Evolutionary conservation across 2,797 vertebrate species (phyloP), one percentile per base, ranked within the genome.

Genomic region (Pogonophryne albipinna): DNA sequence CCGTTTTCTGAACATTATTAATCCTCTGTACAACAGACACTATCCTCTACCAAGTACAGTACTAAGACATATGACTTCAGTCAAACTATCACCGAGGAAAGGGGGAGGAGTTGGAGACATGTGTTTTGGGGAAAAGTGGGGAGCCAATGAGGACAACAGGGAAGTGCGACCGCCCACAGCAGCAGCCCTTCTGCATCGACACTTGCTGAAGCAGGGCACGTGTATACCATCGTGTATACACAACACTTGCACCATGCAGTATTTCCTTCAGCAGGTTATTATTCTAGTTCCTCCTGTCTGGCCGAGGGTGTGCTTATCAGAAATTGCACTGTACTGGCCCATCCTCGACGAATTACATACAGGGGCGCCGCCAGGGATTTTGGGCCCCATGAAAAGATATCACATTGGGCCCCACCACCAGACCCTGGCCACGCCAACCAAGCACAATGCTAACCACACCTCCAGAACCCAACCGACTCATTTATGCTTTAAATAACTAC

Each of bases 61-160:
- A 63, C 55, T 14, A 41, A 69, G 6, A 71, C 74, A 19, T 87
- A 31, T 83, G 80, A 84, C 76, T 82, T 13, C 0, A 51, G 71
- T 74, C 66, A 78, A 86, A 83, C 82, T 78, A 79, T 61, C 55
- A 19, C 61, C 4, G 56, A 60, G 44, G 17, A n/a, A 83, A 56
- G 12, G 58, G 66, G 91, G 87, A 59, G 89, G 86, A 76, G 79
- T 3, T 64, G 58, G 15, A 66, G 82, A 80, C 92, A 92, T 89
- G 92, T 93, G 92, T 80, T 83, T 79, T 72, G 19, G 66, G 75
- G 78, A 76, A 74, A 71, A 7, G 60, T n/a, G 64, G 50, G 55
- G 71, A 66, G 65, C 80, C 85, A 79, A 77, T 74, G 63, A 86
- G 71, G 44, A 60, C 42, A 4, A 14, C 34, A 2, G 42, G 66